Evolutionary conservation across 2,113 vertebrate species (phyloP).

Genomic region (Tretioscincus oriximinensis): DNA sequence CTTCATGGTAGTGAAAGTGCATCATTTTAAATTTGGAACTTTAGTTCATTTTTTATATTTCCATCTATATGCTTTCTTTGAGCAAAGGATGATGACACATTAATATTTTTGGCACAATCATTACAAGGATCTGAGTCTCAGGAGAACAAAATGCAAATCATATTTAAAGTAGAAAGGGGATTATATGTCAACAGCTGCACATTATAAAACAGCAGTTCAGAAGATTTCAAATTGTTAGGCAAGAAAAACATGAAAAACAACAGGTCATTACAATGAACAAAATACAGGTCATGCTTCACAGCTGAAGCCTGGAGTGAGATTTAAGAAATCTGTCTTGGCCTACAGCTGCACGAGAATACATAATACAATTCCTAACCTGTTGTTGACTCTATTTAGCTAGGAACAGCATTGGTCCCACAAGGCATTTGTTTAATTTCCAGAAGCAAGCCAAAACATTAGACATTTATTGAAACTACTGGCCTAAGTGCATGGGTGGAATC

Average conservation of each 20-base stretch:
- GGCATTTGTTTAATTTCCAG: slow-evolving; percentile 35
- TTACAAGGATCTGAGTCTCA: neutral
- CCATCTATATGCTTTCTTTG: neutral
- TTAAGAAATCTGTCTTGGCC: slow-evolving; percentile 36
- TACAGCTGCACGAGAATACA: slow-evolving; percentile 2
- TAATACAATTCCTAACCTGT: slow-evolving; percentile 9
- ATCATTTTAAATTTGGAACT: slow-evolving; percentile 14
- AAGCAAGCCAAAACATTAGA: slow-evolving; percentile 16
- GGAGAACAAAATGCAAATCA: slow-evolving; percentile 6
- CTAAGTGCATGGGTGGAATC: no score
- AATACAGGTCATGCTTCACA: slow-evolving; percentile 21
- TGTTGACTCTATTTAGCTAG: slow-evolving; percentile 5
- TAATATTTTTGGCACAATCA: slow-evolving; percentile 19
- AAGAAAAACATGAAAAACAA: slow-evolving; percentile 27
- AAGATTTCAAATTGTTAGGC: slow-evolving; percentile 12
- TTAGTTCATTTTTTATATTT: neutral
- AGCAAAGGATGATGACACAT: neutral
- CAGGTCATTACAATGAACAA: slow-evolving; percentile 13
- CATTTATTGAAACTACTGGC: slow-evolving; percentile 25
- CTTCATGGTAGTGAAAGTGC: neutral
- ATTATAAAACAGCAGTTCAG: slow-evolving; percentile 28
- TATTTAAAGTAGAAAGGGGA: slow-evolving; percentile 25
- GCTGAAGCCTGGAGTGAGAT: neutral
- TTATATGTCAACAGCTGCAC: slow-evolving; percentile 20
- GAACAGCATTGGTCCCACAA: neutral